phyloP scores from a whole-genome alignment of 2,888 invertebrate species.

The Endomychus coccineus region DNA sequence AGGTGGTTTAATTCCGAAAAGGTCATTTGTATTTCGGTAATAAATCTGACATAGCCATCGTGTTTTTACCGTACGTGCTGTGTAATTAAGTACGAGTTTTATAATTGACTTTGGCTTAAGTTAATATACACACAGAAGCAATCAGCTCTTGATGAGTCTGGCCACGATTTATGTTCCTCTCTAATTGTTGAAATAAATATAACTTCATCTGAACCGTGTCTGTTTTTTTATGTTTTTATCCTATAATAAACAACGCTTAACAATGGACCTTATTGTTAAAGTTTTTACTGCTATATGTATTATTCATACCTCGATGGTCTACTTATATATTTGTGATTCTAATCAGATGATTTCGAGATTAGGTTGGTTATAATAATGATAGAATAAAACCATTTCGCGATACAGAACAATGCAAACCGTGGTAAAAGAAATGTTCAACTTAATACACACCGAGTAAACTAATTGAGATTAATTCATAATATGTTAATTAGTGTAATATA shows the following conservation, averaged over 20 bases:
- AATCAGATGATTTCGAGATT: background rate
- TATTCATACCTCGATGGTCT: constrained; percentile 25
- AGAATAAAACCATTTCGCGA: constrained; percentile 2
- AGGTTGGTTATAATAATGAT: background rate
- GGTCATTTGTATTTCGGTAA: constrained; percentile 18
- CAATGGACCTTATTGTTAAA: constrained; percentile 28
- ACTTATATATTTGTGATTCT: background rate
- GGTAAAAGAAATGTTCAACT: no score
- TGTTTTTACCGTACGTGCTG: constrained; percentile 22
- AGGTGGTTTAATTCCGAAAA: constrained; percentile 5
- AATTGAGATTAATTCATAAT: no score
- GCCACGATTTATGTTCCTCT: constrained; percentile 21
- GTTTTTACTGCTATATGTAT: constrained; percentile 29
- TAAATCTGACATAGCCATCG: constrained; percentile 22
- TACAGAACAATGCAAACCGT: constrained; percentile 11
- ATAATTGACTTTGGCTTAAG: constrained; percentile 24
- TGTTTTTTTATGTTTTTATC: constrained; percentile 20
- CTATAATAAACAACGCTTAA: constrained; percentile 26
- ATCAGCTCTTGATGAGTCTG: constrained; percentile 14
- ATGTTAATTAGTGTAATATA: no score
- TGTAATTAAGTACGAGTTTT: constrained; percentile 21
- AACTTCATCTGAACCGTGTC: constrained; percentile 26
- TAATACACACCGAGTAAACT: no score
- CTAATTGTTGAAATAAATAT: constrained; percentile 31
- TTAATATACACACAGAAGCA: constrained; percentile 12